phyloP scores from a whole-genome alignment of 2,113 vertebrate species.

The Microcebus lehilahytsara region DNA sequence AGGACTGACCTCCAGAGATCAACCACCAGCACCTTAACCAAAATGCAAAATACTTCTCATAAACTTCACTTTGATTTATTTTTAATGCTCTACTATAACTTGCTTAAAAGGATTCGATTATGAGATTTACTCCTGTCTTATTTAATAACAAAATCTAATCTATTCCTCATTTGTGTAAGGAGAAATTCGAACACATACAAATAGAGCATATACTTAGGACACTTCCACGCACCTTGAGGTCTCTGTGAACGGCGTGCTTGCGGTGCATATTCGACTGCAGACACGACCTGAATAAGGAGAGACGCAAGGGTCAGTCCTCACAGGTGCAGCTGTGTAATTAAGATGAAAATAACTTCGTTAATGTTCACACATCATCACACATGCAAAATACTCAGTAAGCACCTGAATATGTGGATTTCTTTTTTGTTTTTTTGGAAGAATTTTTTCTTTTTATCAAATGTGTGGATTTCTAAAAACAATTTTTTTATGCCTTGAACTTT shows the following conservation, averaged over 20 bases:
- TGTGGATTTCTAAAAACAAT: not conserved
- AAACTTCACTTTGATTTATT: not conserved
- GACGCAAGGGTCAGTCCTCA: constrained; percentile 61
- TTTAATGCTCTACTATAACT: not conserved
- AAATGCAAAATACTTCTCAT: not conserved
- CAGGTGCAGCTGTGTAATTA: not conserved
- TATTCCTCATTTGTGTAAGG: not conserved
- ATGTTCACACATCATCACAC: not conserved
- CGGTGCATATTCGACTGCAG: constrained; percentile 98
- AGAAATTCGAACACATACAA: not conserved
- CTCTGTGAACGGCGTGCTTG: constrained; percentile 97
- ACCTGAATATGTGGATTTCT: no score
- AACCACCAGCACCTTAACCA: not conserved
- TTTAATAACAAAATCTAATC: not conserved
- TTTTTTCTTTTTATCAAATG: no score
- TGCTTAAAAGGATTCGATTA: not conserved
- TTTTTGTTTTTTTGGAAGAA: no score
- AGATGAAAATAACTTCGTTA: not conserved
- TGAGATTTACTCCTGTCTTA: not conserved
- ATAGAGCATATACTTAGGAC: not conserved
- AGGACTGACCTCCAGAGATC: not conserved
- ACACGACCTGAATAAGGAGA: constrained; percentile 91
- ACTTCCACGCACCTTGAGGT: constrained; percentile 93
- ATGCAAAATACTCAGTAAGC: not conserved
- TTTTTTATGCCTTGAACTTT: not conserved